Conservation (phyloP, 2,888 invertebrate genomes). For the Pterostichus niger region DNA sequence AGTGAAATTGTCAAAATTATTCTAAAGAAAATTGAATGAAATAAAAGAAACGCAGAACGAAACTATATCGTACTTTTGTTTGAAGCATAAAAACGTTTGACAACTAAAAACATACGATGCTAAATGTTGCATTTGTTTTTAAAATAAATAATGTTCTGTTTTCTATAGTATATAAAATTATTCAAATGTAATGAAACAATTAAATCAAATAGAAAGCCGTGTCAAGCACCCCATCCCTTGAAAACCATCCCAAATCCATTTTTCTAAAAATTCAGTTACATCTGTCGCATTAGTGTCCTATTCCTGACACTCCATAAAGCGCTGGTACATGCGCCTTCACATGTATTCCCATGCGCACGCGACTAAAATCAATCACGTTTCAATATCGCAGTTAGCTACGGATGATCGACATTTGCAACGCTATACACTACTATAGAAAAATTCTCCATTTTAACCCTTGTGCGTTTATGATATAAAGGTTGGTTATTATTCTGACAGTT, state of each 20-base stretch:
- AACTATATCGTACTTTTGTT: no score
- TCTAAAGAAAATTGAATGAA: no score
- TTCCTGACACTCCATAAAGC: conserved; percentile 5
- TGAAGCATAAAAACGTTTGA: no score
- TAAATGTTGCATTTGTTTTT: no score
- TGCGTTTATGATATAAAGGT: conserved; percentile 11
- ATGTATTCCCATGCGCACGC: conserved; percentile 21
- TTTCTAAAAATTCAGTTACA: conserved; percentile 16
- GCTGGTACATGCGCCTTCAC: background rate
- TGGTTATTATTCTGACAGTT: background rate
- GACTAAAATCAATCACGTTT: conserved; percentile 52
- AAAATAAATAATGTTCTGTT: no score
- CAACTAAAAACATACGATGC: no score
- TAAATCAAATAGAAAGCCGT: no score
- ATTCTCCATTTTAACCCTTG: conserved; percentile 7
- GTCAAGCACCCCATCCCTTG: no score
- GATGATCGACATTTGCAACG: conserved; percentile 46
- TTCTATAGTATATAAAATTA: no score
- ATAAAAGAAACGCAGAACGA: no score
- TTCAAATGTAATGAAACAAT: no score
- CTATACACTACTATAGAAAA: background rate
- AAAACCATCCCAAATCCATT: background rate
- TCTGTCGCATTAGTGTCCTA: conserved; percentile 40
- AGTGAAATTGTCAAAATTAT: no score
- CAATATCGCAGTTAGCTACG: conserved; percentile 30